Base-by-base conservation (phyloP, 2,113 vertebrate genomes). In the Donacobius atricapilla region DNA sequence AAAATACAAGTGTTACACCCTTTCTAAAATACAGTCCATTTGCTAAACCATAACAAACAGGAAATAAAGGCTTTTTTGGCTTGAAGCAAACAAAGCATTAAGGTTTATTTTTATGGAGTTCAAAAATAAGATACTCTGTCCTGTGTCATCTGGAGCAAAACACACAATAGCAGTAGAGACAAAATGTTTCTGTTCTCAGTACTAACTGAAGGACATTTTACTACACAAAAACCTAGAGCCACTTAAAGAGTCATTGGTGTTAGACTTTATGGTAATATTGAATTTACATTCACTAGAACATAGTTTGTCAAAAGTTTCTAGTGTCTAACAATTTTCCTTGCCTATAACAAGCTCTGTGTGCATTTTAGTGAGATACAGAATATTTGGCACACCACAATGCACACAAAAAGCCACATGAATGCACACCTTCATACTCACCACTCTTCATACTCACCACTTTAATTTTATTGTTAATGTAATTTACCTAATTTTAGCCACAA, bases 41-140 rank as follows among this genome's bases (percentile, higher is more conserved):
- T 50, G 63, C 66, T 83, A 69, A 93, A 83, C 78, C 14, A 35
- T 33, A 87, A 53, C 25, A 54, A 85, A 48, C 63, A 83, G 83
- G 86, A 90, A 85, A 53, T 21, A 85, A 70, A 51, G 3, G 11
- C 13, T 81, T 11, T 75, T 61, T 39, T 65, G 37, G 39, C 61
- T 81, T 63, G 57, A n/a, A 89, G 60, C 23, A 91, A 77, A 84
- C 30, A 84, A 78, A 87, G 56, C 3, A 1, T 22, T 81, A 84
- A 33, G 13, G 20, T 31, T 94, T 93, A 78, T 84, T 95, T 95
- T 76, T 50, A 37, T 54, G 40, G 15, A 30, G 18, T 53, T 73
- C 58, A 69, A 65, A 86, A 94, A 64, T 40, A 84, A 87, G 54
- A 73, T 22, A 39, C 17, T 51, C 6, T 79, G 50, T 64, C 33